Evolutionary conservation across 64 coral and sea anemone genomes (phyloP), one percentile per base, ranked within the genome.

Genomic region (Montipora efflorescens): DNA sequence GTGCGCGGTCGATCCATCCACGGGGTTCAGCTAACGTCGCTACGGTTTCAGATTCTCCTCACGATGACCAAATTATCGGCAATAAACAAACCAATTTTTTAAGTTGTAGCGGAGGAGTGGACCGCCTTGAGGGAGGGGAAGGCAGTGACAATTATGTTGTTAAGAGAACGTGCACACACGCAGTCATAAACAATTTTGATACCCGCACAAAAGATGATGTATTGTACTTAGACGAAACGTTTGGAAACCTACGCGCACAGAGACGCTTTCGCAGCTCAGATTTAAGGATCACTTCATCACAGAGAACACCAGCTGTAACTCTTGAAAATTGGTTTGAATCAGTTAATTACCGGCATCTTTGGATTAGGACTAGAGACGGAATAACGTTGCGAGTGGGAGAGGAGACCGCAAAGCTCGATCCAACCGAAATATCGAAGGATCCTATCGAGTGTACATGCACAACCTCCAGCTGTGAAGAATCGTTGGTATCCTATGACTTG

Each of bases 41-140:
- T 8, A 90, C 88, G 14, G 25, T 90, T 64, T 64, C 75, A 3
- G 88, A 90, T 77, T 92, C 91, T 5, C 28, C 62, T 4, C 36
- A 92, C 23, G 21, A 92, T 74, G 91, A 92, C n/a, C 16, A 10
- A 10, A 61, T 86, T 14, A 22, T 48, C 13, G 91, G 52, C 67
- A 92, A 90, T 90, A 25, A 15, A 64, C 89, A 90, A 9, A 61
- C 89, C 1, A 90, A 90, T n/a, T 90, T 90, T 68, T 12, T 90
- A 8, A 90, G 89, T 16, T 90, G 89, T 22, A 80, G 36, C 48
- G 89, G 89, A 49, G 89, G 89, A 19, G 45, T 47, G 8, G 89
- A 90, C 59, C 78, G 11, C 75, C 89, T 90, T 12, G 7, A 90
- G 48, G 89, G 77, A 13, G 76, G 51, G 14, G 62, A 80, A 50